phyloP scores from a whole-genome alignment of 2,113 vertebrate species.

The Pteruthius melanotis region DNA sequence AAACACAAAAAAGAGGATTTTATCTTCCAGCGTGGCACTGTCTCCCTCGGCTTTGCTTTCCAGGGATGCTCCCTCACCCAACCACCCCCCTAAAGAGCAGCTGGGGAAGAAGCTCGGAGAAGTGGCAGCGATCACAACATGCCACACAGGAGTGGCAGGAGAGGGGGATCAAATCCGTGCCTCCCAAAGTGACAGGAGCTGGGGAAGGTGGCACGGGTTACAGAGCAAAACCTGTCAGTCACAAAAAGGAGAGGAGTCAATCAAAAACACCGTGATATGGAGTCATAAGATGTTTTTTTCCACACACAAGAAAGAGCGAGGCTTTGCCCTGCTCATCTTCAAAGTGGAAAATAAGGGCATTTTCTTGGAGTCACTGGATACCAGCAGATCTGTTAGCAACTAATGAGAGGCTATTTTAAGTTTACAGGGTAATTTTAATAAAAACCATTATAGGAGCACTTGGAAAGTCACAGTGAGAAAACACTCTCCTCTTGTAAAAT shows the following conservation, averaged over 20 bases:
- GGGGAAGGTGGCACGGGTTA: background rate
- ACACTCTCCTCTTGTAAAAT: background rate
- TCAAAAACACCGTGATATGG: background rate
- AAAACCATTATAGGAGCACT: background rate
- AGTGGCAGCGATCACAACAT: slow-evolving; percentile 30
- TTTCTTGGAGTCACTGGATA: background rate
- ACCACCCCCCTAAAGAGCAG: background rate
- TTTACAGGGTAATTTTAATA: slow-evolving; percentile 18
- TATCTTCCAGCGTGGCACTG: background rate
- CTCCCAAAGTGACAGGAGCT: slow-evolving; percentile 2
- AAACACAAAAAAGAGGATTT: background rate
- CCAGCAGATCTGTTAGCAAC: background rate
- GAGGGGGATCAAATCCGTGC: background rate
- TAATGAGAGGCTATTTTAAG: slow-evolving; percentile 15
- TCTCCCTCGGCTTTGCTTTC: background rate
- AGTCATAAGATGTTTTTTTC: background rate
- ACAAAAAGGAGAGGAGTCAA: background rate
- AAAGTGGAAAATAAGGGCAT: background rate
- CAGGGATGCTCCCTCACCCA: background rate
- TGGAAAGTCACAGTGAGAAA: background rate
- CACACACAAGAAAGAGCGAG: background rate
- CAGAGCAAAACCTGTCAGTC: slow-evolving; percentile 25
- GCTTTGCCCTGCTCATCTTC: background rate
- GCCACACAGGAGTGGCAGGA: slow-evolving; percentile 14
- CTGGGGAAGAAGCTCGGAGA: background rate